Percentiles rank a stretch among this genome's conserved stretches.
phyloP scores from a whole-genome alignment of 2,113 vertebrate species.

The Otis tarda region DNA sequence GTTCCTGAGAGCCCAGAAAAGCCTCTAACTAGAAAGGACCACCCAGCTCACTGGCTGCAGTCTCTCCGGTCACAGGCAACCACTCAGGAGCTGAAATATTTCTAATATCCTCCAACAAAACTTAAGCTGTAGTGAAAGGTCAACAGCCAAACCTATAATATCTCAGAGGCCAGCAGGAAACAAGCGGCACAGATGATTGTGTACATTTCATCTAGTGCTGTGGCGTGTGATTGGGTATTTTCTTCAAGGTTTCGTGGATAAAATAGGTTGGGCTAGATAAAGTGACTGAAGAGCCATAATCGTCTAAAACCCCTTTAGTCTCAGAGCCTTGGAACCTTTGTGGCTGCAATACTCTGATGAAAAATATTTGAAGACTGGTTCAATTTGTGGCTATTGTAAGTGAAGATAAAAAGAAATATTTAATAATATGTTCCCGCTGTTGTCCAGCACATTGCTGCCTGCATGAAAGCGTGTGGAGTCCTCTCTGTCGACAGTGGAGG shows the following conservation, averaged over 20 bases:
- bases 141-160: neutral
- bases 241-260: neutral
- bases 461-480: neutral
- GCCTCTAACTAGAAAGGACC: neutral
- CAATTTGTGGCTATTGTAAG: conserved; percentile 12
- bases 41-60: neutral
- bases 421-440: conserved; percentile 47
- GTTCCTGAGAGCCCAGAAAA: neutral
- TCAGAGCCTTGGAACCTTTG: neutral
- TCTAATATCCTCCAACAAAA: neutral
- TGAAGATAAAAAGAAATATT: conserved; percentile 54
- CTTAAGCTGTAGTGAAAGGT: neutral
- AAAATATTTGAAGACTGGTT: neutral
- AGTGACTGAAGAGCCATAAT: neutral
- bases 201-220: neutral
- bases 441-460: conserved; percentile 28
- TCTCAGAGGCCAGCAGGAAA: neutral
- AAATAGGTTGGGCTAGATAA: neutral
- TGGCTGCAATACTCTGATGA: neutral
- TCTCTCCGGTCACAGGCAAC: neutral
- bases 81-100: neutral
- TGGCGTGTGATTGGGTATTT: neutral
- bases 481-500: conserved; percentile 47
- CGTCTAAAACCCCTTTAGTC: neutral
- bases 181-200: neutral